Conservation (phyloP, 2,888 invertebrate species). For the Synanthedon myopaeformis region DNA sequence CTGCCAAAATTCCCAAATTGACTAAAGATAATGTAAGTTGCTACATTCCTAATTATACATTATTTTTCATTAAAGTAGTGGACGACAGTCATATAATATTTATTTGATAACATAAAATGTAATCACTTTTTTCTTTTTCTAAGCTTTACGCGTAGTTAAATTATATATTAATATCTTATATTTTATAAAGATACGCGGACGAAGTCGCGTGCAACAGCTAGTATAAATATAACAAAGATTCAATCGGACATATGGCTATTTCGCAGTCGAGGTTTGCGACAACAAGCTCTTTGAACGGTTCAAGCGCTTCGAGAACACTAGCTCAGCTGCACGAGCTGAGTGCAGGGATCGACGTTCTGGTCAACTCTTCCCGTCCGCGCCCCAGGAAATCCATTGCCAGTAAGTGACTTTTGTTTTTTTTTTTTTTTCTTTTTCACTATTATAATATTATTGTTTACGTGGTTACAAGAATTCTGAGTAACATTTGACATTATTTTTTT, state of each 20-base stretch:
- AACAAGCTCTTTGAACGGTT: conserved; percentile 17
- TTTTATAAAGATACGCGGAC: not conserved
- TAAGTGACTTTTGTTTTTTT: not conserved
- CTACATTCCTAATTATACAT: too few species aligned
- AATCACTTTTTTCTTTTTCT: too few species aligned
- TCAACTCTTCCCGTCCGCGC: conserved; percentile 25
- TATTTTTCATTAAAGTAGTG: too few species aligned
- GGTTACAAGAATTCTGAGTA: too few species aligned
- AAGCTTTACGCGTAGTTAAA: too few species aligned
- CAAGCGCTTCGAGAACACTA: conserved; percentile 9
- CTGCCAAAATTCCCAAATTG: conserved; percentile 45
- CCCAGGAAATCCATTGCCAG: not conserved
- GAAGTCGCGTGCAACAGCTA: not conserved
- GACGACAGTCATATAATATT: too few species aligned
- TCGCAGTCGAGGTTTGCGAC: not conserved
- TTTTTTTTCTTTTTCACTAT: too few species aligned
- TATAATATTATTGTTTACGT: too few species aligned
- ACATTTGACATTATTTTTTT: too few species aligned
- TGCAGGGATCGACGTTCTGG: conserved; percentile 50
- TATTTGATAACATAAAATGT: too few species aligned
- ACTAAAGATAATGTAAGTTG: conserved; percentile 34
- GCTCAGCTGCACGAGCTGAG: conserved; percentile 60
- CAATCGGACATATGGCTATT: not conserved
- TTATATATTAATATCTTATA: too few species aligned
- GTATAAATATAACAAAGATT: not conserved